Percentiles rank a stretch among this genome's conserved stretches.
These are phyloP conservation scores for Acrobasis suavella DNA, from an alignment of 2,888 invertebrate genomes.

Conservation along the genomic window DNA sequence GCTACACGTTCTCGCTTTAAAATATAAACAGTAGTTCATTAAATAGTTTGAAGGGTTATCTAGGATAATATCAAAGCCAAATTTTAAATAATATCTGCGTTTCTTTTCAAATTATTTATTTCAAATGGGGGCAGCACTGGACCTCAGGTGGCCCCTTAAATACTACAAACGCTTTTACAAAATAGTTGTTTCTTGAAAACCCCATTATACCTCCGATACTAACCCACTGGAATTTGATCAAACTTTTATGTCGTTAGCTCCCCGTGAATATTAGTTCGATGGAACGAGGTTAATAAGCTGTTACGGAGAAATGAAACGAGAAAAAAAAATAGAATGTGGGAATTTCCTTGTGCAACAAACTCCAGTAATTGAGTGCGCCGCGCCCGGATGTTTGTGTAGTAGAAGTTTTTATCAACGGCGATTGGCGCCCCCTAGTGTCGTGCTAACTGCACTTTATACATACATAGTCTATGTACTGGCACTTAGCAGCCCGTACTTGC, in stretches of 20 bases:
- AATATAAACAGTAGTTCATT: no score
- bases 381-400: constrained; percentile 69
- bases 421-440: constrained; percentile 63
- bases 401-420: constrained; percentile 71
- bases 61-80: no score
- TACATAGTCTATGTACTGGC: constrained; percentile 43
- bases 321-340: constrained; percentile 53
- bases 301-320: constrained; percentile 43
- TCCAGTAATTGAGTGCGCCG: constrained; percentile 71
- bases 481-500: constrained; percentile 25
- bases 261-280: constrained; percentile 47
- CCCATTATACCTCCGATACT: background rate
- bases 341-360: constrained; percentile 65
- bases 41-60: no score
- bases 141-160: background rate
- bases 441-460: constrained; percentile 52
- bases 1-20: no score
- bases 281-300: constrained; percentile 56
- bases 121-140: no score
- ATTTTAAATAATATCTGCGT: no score
- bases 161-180: background rate
- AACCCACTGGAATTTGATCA: constrained; percentile 29
- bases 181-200: constrained; percentile 15
- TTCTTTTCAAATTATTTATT: no score
- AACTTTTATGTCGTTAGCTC: constrained; percentile 41